A percentile compares a stretch with the other conserved stretches of the same genome.
phyloP scores from a whole-genome alignment of 53 echinoderm and acorn worm genomes.

The Hippasteria phrygiana region DNA sequence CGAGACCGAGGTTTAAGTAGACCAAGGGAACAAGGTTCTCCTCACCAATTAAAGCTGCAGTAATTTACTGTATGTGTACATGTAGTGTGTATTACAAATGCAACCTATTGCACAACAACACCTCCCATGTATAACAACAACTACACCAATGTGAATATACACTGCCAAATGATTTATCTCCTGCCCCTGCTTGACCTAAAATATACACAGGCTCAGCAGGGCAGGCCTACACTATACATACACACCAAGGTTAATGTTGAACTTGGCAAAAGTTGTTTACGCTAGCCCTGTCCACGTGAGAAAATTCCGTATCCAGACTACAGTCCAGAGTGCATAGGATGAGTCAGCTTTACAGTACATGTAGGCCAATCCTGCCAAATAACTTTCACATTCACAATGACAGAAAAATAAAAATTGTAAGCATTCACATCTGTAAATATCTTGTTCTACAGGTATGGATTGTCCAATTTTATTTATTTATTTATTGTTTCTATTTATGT shows the following conservation, averaged over 20 bases:
- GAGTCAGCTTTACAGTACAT: not conserved
- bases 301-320: not conserved
- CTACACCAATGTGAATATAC: too few relatives aligned
- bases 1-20: too few relatives aligned
- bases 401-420: too few relatives aligned
- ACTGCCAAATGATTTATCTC: constrained; percentile 7
- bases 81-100: too few relatives aligned
- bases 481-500: too few relatives aligned
- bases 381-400: too few relatives aligned
- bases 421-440: too few relatives aligned
- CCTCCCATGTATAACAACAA: not conserved
- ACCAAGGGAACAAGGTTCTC: too few relatives aligned
- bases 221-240: not conserved
- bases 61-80: too few relatives aligned
- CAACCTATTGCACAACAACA: not conserved
- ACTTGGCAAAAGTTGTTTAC: constrained; percentile 35
- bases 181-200: not conserved
- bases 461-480: too few relatives aligned
- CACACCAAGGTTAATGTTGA: not conserved
- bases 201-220: constrained; percentile 10
- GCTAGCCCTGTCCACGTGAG: not conserved
- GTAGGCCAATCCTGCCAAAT: not conserved
- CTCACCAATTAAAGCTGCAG: too few relatives aligned
- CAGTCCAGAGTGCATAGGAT: not conserved
- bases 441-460: too few relatives aligned